Evolutionary conservation across 1,140 invertebrate species (phyloP).

Genomic region (Aphis craccivora): DNA sequence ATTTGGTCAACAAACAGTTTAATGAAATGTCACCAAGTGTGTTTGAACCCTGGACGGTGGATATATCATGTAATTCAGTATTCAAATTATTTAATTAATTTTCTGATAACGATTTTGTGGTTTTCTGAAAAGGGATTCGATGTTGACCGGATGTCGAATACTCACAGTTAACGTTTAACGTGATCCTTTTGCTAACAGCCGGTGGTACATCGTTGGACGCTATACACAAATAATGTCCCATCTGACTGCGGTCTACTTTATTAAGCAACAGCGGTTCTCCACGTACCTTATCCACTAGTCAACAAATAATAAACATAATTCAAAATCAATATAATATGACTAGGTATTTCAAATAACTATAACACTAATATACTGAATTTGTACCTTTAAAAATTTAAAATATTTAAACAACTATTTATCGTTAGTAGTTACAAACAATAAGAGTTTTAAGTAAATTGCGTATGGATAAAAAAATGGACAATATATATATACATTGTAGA

Average conservation of each 20-base stretch:
- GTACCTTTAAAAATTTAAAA: not conserved
- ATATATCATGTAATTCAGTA: not conserved
- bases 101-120: slow-evolving; percentile 30
- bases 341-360: not conserved
- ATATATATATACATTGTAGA: too few species aligned
- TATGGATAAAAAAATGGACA: not conserved
- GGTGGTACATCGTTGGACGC: slow-evolving; percentile 89
- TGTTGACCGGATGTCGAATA: slow-evolving; percentile 62
- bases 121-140: not conserved
- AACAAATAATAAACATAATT: slow-evolving; percentile 4
- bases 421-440: not conserved
- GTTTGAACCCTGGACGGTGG: not conserved
- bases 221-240: slow-evolving; percentile 88
- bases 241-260: slow-evolving; percentile 80
- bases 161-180: slow-evolving; percentile 89
- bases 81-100: slow-evolving; percentile 34
- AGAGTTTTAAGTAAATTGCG: too few species aligned
- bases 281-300: slow-evolving; percentile 75
- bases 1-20: not conserved
- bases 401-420: not conserved
- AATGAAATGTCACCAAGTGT: slow-evolving; percentile 3
- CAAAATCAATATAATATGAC: not conserved
- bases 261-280: slow-evolving; percentile 76
- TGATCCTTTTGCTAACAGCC: slow-evolving; percentile 85
- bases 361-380: not conserved